phyloP scores from a whole-genome alignment of 2,797 vertebrate species.

The Ammospiza maritima region DNA sequence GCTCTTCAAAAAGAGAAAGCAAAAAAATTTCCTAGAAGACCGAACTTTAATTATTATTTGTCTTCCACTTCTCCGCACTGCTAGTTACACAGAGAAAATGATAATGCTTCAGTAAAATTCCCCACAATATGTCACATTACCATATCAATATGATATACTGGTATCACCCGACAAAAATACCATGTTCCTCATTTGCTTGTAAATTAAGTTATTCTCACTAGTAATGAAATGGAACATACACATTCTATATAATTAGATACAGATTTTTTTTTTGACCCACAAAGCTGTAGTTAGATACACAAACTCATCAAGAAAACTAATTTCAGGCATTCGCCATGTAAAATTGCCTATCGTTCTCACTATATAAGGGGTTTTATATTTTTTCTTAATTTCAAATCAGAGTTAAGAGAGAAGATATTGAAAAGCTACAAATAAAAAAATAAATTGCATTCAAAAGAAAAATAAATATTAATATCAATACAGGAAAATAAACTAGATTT shows the following conservation, averaged over 20 bases:
- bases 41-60: not conserved
- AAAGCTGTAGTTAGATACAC: not conserved
- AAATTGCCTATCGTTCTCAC: not conserved
- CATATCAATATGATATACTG: not conserved
- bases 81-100: not conserved
- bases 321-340: not conserved
- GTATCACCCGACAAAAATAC: not conserved
- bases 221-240: not conserved
- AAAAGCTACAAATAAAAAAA: not conserved
- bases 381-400: not conserved
- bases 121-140: not conserved
- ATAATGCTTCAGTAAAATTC: not conserved
- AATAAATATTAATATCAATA: not conserved
- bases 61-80: not conserved
- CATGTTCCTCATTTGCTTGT: not conserved
- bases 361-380: not conserved
- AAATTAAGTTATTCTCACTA: constrained; percentile 2
- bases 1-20: not conserved
- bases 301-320: not conserved
- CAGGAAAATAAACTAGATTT: not conserved
- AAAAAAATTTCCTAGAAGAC: not conserved
- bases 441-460: not conserved
- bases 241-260: not conserved
- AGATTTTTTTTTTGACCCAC: not conserved
- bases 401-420: not conserved